Evolutionary conservation across 2,797 vertebrate genomes (phyloP).

Genomic region (Channallabes apus): DNA sequence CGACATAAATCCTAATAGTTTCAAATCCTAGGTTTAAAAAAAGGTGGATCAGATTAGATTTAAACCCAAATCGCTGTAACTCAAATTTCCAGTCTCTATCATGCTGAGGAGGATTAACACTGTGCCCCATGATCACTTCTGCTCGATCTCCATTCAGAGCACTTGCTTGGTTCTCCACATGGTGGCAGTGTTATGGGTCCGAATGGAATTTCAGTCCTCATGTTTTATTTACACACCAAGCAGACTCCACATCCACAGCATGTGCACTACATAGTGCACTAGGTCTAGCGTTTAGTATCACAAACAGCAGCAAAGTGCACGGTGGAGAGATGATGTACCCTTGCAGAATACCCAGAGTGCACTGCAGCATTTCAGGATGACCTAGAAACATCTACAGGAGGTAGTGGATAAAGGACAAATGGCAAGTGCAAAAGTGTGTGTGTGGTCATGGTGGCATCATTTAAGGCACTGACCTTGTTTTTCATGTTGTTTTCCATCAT

Average conservation of each 20-base stretch:
- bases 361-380: no score
- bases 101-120: neutral
- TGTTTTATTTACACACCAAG: neutral
- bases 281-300: neutral
- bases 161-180: slow-evolving; percentile 5
- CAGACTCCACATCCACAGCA: neutral
- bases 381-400: no score
- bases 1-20: no score
- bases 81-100: neutral
- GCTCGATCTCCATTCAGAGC: no score
- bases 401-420: neutral
- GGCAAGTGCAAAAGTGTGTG: neutral
- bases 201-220: neutral
- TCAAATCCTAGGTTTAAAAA: no score
- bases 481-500: no score
- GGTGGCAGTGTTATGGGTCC: slow-evolving; percentile 25
- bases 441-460: neutral
- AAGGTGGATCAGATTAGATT: neutral
- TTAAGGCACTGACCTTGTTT: neutral
- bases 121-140: neutral
- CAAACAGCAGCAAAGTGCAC: neutral
- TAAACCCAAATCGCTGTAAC: neutral
- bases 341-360: neutral
- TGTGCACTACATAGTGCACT: neutral
- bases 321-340: neutral